Percentiles rank a stretch among this genome's conserved stretches.
phyloP scores from a whole-genome alignment of 2,888 invertebrate genomes.

The Sphinx pinastri region DNA sequence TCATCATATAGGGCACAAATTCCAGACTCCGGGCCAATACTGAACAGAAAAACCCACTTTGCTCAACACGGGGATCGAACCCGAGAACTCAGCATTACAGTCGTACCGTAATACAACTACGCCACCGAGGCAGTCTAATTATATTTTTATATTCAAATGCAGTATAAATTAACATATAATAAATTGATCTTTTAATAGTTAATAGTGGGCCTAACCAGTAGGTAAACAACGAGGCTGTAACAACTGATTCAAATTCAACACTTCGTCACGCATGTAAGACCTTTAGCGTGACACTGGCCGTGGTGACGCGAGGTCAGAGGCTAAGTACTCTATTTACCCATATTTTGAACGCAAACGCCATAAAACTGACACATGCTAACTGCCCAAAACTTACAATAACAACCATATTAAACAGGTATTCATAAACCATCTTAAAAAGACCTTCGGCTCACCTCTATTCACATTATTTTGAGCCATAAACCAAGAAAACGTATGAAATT shows the following conservation, averaged over 20 bases:
- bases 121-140: no score
- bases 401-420: conserved; percentile 38
- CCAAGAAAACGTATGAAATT: not conserved
- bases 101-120: no score
- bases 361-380: not conserved
- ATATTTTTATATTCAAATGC: no score
- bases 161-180: no score
- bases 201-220: not conserved
- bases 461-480: conserved; percentile 14
- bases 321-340: conserved; percentile 14
- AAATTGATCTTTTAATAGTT: no score
- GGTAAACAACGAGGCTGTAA: not conserved
- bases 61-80: no score
- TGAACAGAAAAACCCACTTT: no score
- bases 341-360: conserved; percentile 2
- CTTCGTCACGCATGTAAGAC: conserved; percentile 23
- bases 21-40: no score
- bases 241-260: not conserved
- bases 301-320: not conserved
- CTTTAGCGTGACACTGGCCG: conserved; percentile 26
- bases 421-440: conserved; percentile 29
- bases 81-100: no score
- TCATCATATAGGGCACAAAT: no score
- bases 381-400: not conserved
- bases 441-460: not conserved